Evolutionary conservation across 2,113 vertebrate species (phyloP), one percentile per base, ranked within the genome.

Genomic region (Cyanoramphus novaezelandiae): DNA sequence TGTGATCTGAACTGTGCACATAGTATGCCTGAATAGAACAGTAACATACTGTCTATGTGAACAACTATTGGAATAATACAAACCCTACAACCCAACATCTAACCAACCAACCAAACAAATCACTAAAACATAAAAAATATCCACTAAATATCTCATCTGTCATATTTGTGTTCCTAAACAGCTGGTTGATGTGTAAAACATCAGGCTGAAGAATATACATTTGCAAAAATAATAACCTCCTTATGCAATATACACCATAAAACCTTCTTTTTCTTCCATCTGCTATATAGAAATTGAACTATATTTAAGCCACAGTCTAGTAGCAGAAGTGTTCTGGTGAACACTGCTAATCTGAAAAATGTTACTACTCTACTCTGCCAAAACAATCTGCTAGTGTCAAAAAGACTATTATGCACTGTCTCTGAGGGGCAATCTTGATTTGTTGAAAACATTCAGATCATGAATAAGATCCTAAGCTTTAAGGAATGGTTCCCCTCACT

Each of bases 311-410:
- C 83, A 76, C 80, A 57, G 16, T 46, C 52, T 44, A 72, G 60
- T 92, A 93, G 71, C 27, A 84, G 49, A 46, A 50, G 37, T 52
- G 17, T 94, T 92, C 72, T 71, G 50, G 71, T 76, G 59, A 88
- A 47, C 57, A 65, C 17, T 90, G 50, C 81, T 55, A 83, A 95
- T 92, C 67, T 69, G 50, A 71, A 92, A 95, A 94, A 79, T 80
- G 47, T 67, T 69, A 86, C 82, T 88, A 68, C 52, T 94, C 62
- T 79, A 55, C 55, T 72, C 81, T 3, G 2, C 87, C 60, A 77
- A 92, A 96, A 90, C 78, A 96, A 94, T 94, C 94, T 94, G 83
- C 63, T 81, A 37, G n/a, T 93, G 75, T 93, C 88, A 95, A 76
- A 92, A 92, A 97, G 71, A 64, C 79, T 80, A 65, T 79, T 88